Evolutionary conservation across 2,888 invertebrate genomes (phyloP).

Genomic region (Chrysopilus asiliformis): DNA sequence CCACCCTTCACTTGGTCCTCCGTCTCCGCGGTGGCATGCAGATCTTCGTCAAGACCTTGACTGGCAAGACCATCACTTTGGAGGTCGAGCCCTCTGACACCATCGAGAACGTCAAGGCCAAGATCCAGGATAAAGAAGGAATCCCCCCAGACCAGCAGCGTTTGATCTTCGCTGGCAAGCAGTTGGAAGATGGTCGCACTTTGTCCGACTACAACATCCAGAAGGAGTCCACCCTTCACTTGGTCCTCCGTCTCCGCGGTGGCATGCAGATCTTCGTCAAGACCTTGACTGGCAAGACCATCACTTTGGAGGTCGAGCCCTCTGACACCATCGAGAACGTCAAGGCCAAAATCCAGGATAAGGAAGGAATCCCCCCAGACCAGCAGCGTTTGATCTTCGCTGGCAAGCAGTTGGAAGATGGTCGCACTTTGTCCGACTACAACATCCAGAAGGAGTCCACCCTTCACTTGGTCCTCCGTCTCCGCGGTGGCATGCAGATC

Average conservation of each 20-base stretch:
- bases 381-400: constrained; percentile 12
- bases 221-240: constrained; percentile 11
- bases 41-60: constrained; percentile 11
- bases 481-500: constrained; percentile 24
- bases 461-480: constrained; percentile 19
- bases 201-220: constrained; percentile 12
- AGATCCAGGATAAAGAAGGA: constrained; percentile 11
- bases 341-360: constrained; percentile 11
- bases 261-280: constrained; percentile 12
- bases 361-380: constrained; percentile 11
- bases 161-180: constrained; percentile 12
- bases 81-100: constrained; percentile 11
- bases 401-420: constrained; percentile 11
- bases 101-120: constrained; percentile 11
- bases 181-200: constrained; percentile 11
- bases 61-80: constrained; percentile 11
- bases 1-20: constrained; percentile 10
- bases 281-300: constrained; percentile 11
- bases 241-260: constrained; percentile 12
- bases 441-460: constrained; percentile 21
- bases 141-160: constrained; percentile 12
- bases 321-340: constrained; percentile 12
- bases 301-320: constrained; percentile 10
- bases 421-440: constrained; percentile 17
- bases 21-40: constrained; percentile 12